Evolutionary conservation across 2,888 invertebrate species (phyloP), one percentile per base, ranked within the genome.

Genomic region (Ethmia dodecea): DNA sequence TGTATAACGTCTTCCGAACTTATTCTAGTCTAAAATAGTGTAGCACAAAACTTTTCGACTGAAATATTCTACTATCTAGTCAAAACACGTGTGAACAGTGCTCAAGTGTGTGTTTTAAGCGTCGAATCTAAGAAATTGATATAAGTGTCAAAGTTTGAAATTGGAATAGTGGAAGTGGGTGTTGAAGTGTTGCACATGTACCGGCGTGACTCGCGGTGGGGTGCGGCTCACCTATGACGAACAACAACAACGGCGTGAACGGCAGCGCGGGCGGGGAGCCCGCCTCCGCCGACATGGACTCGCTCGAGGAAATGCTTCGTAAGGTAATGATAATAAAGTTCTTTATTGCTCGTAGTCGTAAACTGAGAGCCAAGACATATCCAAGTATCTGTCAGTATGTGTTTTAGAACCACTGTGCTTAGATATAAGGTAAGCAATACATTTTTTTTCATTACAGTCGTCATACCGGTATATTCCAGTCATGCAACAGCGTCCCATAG

Each of bases 231-330:
- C 86, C 86, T 59, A 78, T 89, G 81, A 89, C 89, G 67, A 84
- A 89, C 58, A 89, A 90, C 68, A 90, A 90, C 69, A 90, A 89
- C 81, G 89, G 89, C 33, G 67, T 83, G 58, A 86, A 74, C 86
- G 73, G 87, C 78, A 63, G 88, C 81, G 69, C 88, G 81, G 89
- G 87, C 71, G 89, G 89, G 54, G 88, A 87, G 77, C 88, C 89
- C 69, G 89, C 89, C 60, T 70, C 79, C 74, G 86, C 89, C 75
- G 91, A 92, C 75, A 92, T 92, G 89, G 92, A 92, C 65, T 92
- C 92, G 56, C 87, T 93, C 56, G 92, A 93, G 74, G 92, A 93
- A 80, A 92, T 93, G 91, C 88, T 93, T 67, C 89, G 91, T 67
- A 93, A 93, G 92, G 92, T 92, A 87, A n/a, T n/a, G n/a, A n/a